phyloP scores from a whole-genome alignment of 2,113 vertebrate species.

The Cromileptes altivelis region DNA sequence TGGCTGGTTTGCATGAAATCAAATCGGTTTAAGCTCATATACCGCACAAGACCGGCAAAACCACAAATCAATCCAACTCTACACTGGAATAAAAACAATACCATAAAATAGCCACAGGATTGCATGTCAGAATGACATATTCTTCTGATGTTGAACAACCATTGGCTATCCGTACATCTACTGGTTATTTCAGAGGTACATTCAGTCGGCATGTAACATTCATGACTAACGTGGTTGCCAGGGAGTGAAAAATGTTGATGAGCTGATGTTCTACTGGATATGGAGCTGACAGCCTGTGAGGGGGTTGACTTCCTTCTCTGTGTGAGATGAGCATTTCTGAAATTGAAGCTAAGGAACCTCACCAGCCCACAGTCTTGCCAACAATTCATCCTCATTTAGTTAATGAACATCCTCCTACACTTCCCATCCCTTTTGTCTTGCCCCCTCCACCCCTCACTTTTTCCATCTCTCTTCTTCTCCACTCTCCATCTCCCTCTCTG shows the following conservation, averaged over 20 bases:
- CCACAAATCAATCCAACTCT: too few relatives aligned
- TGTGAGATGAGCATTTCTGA: conserved; percentile 65
- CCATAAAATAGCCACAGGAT: not conserved
- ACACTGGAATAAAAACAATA: not conserved
- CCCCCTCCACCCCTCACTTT: conserved; percentile 30
- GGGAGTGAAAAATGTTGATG: conserved; percentile 55
- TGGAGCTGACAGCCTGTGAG: conserved; percentile 63
- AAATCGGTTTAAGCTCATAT: too few relatives aligned
- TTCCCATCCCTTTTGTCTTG: conserved; percentile 56
- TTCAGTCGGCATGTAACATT: conserved; percentile 17
- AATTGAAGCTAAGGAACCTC: conserved; percentile 72
- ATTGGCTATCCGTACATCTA: not conserved
- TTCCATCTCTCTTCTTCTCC: conserved; percentile 42
- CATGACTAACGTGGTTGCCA: conserved; percentile 30
- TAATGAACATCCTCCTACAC: conserved; percentile 79
- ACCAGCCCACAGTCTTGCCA: conserved; percentile 72
- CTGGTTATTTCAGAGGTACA: not conserved
- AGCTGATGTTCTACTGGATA: conserved; percentile 58
- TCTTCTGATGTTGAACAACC: not conserved
- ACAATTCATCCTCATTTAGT: conserved; percentile 78
- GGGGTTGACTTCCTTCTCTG: conserved; percentile 62
- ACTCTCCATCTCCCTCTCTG: conserved; percentile 37
- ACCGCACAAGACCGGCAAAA: too few relatives aligned
- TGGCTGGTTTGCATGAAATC: too few relatives aligned
- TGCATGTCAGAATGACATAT: not conserved